phyloP scores from a whole-genome alignment of 2,888 invertebrate genomes.

The Agrotis puta region DNA sequence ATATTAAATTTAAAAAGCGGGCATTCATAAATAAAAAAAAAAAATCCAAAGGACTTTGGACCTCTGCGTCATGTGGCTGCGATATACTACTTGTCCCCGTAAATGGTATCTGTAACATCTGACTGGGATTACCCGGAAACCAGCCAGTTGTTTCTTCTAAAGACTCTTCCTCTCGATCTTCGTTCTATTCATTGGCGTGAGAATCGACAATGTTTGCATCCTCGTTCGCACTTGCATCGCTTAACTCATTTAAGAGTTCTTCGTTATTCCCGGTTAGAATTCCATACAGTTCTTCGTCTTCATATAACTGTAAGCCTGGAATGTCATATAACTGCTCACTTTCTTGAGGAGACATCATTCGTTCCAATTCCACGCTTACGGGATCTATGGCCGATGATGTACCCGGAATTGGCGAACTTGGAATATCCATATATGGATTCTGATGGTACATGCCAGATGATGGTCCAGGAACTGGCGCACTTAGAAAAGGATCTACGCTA shows the following conservation, averaged over 20 bases:
- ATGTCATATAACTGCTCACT: constrained; percentile 49
- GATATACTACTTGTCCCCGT: constrained; percentile 58
- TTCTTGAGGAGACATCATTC: constrained; percentile 56
- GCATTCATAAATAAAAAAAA: constrained; percentile 57
- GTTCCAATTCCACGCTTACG: constrained; percentile 49
- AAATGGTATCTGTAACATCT: constrained; percentile 54
- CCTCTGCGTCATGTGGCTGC: constrained; percentile 56
- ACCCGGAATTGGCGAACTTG: constrained; percentile 53
- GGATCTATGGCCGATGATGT: constrained; percentile 55
- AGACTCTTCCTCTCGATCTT: constrained; percentile 50
- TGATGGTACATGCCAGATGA: constrained; percentile 45
- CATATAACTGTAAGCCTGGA: constrained; percentile 50
- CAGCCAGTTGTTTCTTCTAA: constrained; percentile 51
- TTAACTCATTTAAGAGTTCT: constrained; percentile 40
- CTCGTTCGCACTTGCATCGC: constrained; percentile 44
- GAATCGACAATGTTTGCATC: constrained; percentile 51
- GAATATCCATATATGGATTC: constrained; percentile 55
- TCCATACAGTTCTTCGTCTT: constrained; percentile 50
- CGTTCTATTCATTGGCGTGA: constrained; percentile 48
- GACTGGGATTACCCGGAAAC: constrained; percentile 56
- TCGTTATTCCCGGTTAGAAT: constrained; percentile 48
- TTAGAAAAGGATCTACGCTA: constrained; percentile 47
- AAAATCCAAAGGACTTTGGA: constrained; percentile 52
- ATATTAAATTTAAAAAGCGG: constrained; percentile 50
- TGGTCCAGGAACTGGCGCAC: constrained; percentile 48